Percentiles rank a stretch among this genome's conserved stretches.
These are phyloP conservation scores for Pituophis catenifer DNA, from an alignment of 2,113 vertebrate genomes.

Conservation along the genomic window DNA sequence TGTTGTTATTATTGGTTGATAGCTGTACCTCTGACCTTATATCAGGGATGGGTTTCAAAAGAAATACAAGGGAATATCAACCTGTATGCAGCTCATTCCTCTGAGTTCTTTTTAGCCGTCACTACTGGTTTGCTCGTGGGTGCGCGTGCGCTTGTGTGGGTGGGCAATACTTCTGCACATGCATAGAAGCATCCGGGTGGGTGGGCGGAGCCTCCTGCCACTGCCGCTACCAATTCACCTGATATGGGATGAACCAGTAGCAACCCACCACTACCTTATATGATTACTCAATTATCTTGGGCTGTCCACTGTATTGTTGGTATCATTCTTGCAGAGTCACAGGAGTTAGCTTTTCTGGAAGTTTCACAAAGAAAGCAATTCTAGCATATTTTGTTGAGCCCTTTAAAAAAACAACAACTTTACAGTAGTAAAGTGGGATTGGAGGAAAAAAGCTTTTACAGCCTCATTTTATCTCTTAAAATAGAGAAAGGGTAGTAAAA, in stretches of 20 bases:
- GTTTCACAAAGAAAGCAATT: neutral
- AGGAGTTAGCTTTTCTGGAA: neutral
- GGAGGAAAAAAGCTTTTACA: neutral
- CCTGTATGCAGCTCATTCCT: no score
- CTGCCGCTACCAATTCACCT: no score
- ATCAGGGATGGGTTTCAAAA: no score
- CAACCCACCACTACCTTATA: neutral
- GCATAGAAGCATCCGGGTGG: no score
- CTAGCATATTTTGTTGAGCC: neutral
- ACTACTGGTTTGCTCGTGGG: no score
- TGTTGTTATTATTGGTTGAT: neutral
- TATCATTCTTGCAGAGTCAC: neutral
- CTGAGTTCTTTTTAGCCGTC: no score
- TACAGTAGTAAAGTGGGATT: neutral
- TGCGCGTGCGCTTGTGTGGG: no score
- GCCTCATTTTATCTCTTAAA: neutral
- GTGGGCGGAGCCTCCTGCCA: no score
- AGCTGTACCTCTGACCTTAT: neutral
- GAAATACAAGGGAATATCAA: no score
- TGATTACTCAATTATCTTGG: neutral
- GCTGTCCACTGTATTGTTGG: neutral
- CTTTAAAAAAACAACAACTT: neutral
- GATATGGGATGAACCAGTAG: no score
- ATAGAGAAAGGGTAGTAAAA: neutral
- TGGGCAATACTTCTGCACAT: no score